phyloP scores from a whole-genome alignment of 2,797 vertebrate genomes.

The Poeciliopsis turneri region DNA sequence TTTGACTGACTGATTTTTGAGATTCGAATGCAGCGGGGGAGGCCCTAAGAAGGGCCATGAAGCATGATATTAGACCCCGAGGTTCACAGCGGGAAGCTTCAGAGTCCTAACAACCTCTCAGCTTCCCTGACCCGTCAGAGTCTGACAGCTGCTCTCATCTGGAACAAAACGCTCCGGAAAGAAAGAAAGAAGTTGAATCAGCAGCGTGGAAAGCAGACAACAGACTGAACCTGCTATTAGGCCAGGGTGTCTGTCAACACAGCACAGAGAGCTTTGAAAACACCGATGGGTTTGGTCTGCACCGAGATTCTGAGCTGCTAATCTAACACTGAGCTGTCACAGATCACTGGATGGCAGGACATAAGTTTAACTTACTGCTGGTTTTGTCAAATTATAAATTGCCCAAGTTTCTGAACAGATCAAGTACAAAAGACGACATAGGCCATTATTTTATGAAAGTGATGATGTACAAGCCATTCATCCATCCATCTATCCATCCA shows the following conservation, averaged over 20 bases:
- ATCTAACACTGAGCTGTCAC: slow-evolving; percentile 2
- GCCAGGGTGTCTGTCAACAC: slow-evolving; percentile 12
- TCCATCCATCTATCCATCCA: too few relatives aligned
- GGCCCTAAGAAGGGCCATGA: slow-evolving; percentile 44
- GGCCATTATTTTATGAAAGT: too few relatives aligned
- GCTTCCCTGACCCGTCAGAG: slow-evolving; percentile 43
- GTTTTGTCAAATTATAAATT: not conserved
- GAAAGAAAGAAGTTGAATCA: slow-evolving; percentile 19
- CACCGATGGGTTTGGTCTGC: slow-evolving; percentile 15
- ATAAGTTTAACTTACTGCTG: not conserved
- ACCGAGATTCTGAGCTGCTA: slow-evolving; percentile 6
- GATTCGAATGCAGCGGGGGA: slow-evolving; percentile 36
- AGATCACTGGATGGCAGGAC: slow-evolving; percentile 15
- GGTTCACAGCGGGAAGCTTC: slow-evolving; percentile 39
- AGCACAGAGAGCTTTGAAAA: slow-evolving; percentile 14
- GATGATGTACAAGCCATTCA: too few relatives aligned
- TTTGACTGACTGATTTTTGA: slow-evolving; percentile 50
- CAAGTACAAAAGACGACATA: not conserved
- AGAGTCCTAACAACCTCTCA: slow-evolving; percentile 52
- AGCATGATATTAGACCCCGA: slow-evolving; percentile 66
- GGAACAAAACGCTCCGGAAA: slow-evolving; percentile 40
- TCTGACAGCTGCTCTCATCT: slow-evolving; percentile 57
- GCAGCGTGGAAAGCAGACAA: slow-evolving; percentile 27
- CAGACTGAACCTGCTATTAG: slow-evolving; percentile 27
- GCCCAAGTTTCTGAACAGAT: not conserved